Evolutionary conservation across 1,140 invertebrate species (phyloP).

Genomic region (Drosophila murphyi): DNA sequence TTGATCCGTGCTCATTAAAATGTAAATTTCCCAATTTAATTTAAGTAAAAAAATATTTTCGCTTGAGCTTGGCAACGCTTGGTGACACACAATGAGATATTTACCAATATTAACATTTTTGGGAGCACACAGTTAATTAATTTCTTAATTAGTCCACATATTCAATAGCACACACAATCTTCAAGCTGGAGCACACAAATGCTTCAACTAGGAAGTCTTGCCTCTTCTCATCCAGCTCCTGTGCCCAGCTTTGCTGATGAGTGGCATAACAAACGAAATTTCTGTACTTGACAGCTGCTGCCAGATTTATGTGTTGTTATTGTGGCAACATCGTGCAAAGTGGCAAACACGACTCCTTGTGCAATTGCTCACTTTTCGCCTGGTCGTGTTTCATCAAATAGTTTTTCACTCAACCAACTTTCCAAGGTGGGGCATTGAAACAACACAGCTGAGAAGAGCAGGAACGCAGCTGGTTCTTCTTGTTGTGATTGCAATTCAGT

Average conservation of each 20-base stretch:
- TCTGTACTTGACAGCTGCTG: slow-evolving; percentile 29
- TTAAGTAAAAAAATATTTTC: too few relatives aligned
- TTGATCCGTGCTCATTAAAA: too few relatives aligned
- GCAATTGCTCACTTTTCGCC: slow-evolving; percentile 27
- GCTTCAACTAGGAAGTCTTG: too few relatives aligned
- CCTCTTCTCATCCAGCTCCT: slow-evolving; percentile 29
- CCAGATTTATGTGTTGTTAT: slow-evolving; percentile 74
- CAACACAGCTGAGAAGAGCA: slow-evolving; percentile 52
- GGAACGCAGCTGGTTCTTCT: slow-evolving; percentile 6
- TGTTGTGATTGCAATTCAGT: slow-evolving; percentile 14
- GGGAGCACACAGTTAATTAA: too few relatives aligned
- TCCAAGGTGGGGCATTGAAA: slow-evolving; percentile 17
- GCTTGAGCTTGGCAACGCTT: too few relatives aligned
- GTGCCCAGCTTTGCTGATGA: slow-evolving; percentile 41
- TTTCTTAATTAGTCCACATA: too few relatives aligned
- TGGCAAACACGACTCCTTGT: slow-evolving; percentile 17
- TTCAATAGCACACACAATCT: too few relatives aligned
- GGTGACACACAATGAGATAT: too few relatives aligned
- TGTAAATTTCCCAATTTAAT: too few relatives aligned
- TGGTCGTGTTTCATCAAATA: slow-evolving; percentile 61
- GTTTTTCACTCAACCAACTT: slow-evolving; percentile 25
- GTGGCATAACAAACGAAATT: slow-evolving; percentile 10
- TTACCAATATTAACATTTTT: too few relatives aligned
- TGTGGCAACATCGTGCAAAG: slow-evolving; percentile 37
- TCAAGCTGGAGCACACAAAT: too few relatives aligned